Evolutionary conservation across 2,113 vertebrate species (phyloP).

Genomic region (Electrona antarctica): DNA sequence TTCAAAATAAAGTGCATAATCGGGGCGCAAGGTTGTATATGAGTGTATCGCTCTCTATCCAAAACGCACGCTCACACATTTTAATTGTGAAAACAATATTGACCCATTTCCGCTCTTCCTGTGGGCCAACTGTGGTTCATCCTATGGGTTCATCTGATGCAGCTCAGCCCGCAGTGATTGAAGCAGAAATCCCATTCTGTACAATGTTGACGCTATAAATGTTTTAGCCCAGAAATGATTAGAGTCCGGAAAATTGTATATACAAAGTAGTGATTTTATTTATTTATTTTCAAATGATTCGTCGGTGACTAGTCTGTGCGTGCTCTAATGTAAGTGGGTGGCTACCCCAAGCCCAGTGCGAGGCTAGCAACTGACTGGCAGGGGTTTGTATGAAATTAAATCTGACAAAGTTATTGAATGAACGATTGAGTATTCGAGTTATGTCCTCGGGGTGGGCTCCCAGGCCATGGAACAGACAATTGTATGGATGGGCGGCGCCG

Average conservation of each 20-base stretch:
- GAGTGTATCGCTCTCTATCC: no score
- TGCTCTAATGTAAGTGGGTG: conserved; percentile 58
- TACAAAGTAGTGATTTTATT: conserved; percentile 11
- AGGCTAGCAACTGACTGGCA: conserved; percentile 63
- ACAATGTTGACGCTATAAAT: conserved; percentile 30
- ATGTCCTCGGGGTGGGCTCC: conserved; percentile 53
- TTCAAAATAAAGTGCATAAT: no score
- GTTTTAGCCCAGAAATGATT: not conserved
- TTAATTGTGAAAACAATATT: no score
- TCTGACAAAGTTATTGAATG: conserved; percentile 56
- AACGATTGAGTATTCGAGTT: conserved; percentile 29
- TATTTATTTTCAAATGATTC: conserved; percentile 25
- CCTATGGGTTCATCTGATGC: no score
- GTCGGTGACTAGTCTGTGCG: conserved; percentile 28
- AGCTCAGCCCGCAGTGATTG: conserved; percentile 59
- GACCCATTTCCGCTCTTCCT: no score
- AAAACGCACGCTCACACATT: no score
- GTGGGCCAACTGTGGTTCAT: no score
- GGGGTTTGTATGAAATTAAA: conserved; percentile 48
- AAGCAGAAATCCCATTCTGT: conserved; percentile 45
- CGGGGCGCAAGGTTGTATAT: no score
- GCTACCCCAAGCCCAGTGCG: conserved; percentile 46
- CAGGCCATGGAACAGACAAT: conserved; percentile 11
- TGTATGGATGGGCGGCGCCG: not conserved
- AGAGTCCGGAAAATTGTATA: not conserved